Evolutionary conservation across 2,797 vertebrate genomes (phyloP), one percentile per base, ranked within the genome.

Genomic region (Protosalanx chinensis): DNA sequence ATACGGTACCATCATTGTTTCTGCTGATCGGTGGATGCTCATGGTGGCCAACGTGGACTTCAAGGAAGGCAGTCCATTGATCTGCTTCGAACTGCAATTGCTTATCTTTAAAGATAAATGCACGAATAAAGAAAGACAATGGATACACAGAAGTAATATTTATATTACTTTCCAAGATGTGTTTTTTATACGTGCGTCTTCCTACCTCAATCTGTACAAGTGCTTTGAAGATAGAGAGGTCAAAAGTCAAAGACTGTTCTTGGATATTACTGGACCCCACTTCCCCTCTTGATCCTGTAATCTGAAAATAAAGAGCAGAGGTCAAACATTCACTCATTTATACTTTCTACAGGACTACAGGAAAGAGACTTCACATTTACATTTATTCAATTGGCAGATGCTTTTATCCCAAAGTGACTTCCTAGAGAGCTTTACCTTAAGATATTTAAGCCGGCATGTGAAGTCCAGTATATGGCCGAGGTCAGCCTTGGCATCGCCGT

Each of bases 381-480:
- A 27, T 27, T 27, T 27, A 27, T 27, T 27, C 23, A 27, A 27
- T 27, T 27, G 1, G 23, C 23, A 27, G 23, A 27, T 27, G 23
- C 23, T 27, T 27, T 27, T 27, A 27, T 27, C 1, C 53, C 15
- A 2, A 1, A 57, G 6, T n/a, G 18, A 15, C 5, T 5, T 46
- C 12, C 5, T 5, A 46, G 1, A 12, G 41, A 5, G 12, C 41
- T 56, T 46, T 88, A 98, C 97, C 96, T 97, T 98, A 67, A 99
- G 94, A 88, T 98, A 99, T 81, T 94, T 95, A 66, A 99, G 96
- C 67, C 96, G 91, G 85, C 98, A 99, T 72, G 96, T 95, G 88
- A 99, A 99, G 91, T 99, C 98, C 64, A 99, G 92, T 83, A 99
- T 98, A 87, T 99, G 97, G 13, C 96, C 97, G 1, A 99, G 92